Evolutionary conservation across 1,140 invertebrate species (phyloP).

Genomic region (Heliconius nattereri): DNA sequence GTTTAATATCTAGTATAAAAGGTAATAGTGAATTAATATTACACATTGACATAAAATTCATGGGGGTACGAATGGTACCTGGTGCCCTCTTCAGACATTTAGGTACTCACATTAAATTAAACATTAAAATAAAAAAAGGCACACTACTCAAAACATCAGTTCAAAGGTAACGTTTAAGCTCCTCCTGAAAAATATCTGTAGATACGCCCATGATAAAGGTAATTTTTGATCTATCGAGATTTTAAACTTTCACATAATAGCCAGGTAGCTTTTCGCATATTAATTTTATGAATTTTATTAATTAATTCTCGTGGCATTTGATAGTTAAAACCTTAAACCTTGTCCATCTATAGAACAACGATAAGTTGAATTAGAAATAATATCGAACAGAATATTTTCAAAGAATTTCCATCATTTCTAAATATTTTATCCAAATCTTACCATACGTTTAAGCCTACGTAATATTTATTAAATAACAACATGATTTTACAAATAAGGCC

Average conservation of each 20-base stretch:
- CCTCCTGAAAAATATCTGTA: no score
- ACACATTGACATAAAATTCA: neutral
- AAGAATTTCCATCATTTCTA: neutral
- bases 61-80: no score
- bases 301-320: neutral
- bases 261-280: neutral
- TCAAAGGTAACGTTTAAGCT: no score
- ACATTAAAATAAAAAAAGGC: no score
- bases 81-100: no score
- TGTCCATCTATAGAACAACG: neutral
- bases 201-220: neutral
- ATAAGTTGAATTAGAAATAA: neutral
- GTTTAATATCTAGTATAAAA: neutral
- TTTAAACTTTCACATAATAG: neutral
- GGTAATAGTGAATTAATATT: neutral
- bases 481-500: constrained; percentile 53
- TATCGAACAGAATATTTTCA: neutral
- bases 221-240: neutral
- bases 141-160: no score
- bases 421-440: constrained; percentile 41
- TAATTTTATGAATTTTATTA: neutral
- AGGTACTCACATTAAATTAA: no score
- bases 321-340: neutral
- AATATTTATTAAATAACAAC: constrained; percentile 56
- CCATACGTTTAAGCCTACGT: constrained; percentile 30